Evolutionary conservation across 2,888 invertebrate genomes (phyloP), one percentile per base, ranked within the genome.

Genomic region (Eledona agricola): DNA sequence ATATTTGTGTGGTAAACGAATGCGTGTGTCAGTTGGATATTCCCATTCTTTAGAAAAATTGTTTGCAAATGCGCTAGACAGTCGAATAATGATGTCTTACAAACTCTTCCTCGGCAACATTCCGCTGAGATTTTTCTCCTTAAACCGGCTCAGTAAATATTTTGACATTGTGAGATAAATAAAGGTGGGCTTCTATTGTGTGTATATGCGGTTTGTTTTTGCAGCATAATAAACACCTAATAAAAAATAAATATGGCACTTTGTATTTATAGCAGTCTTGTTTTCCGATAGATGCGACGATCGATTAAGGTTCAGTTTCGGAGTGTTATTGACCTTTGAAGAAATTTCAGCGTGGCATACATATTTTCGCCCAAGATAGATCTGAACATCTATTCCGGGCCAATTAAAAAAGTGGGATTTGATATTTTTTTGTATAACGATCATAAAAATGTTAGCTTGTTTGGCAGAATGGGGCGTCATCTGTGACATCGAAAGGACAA

Each of bases 391-490:
- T 57, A 60, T 62, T 63, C 63, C 61, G 63, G 59, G 64, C 63
- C 57, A 64, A 64, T 64, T 64, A 64, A 62, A 63, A 58, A 46
- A 51, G 55, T 52, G 52, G 54, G 55, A 63, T 60, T 63, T 60
- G 34, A 40, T 40, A 13, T 28, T 40, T 23, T 50, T 50, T 50
- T 40, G 50, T 42, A 25, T 32, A 29, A 12, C 6, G 12, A 17
- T 19, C 19, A 25, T n/a, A 32, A 20, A 50, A 31, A 32, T 32
- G 23, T 17, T 25, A 4, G 10, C 20, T 19, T 31, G 22, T 23
- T 23, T 45, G 43, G 43, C 43, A 31, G 29, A 20, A 22, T 43
- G 20, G 12, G 10, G 20, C 31, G 31, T 22, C 37, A 25, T 32
- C 32, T 37, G 40, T 13, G 40, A 17, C 13, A 32, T 23, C 16